Evolutionary conservation across 1,140 invertebrate species (phyloP).

Genomic region (Hycleus cichorii): DNA sequence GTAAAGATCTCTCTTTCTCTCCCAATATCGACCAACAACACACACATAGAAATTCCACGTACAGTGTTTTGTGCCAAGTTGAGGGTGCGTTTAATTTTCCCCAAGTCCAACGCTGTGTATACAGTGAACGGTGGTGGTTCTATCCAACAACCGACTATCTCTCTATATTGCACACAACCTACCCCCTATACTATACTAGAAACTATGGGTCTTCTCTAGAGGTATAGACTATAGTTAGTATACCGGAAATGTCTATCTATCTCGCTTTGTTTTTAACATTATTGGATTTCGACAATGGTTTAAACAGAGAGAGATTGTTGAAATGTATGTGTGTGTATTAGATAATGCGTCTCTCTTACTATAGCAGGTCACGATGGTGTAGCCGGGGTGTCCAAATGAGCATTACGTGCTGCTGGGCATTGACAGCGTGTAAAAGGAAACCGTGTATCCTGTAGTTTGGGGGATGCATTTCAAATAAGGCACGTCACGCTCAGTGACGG

Average conservation of each 20-base stretch:
- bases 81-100: no score
- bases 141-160: no score
- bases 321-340: not conserved
- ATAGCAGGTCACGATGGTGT: slow-evolving; percentile 1
- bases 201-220: no score
- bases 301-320: not conserved
- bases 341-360: not conserved
- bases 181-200: no score
- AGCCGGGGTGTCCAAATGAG: slow-evolving; percentile 20
- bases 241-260: slow-evolving; percentile 1
- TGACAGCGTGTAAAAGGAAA: slow-evolving; percentile 29
- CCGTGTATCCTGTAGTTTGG: slow-evolving; percentile 27
- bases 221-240: no score
- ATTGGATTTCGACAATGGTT: not conserved
- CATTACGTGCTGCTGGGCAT: slow-evolving; percentile 24
- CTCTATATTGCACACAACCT: no score
- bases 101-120: no score
- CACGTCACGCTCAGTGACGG: slow-evolving; percentile 23
- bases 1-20: no score
- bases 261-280: not conserved
- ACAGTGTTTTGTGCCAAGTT: no score
- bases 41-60: no score
- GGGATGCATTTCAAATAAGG: slow-evolving; percentile 27
- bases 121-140: no score
- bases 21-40: no score